Evolutionary conservation across 2,888 invertebrate species (phyloP).

Genomic region (Drosophila tripunctata): DNA sequence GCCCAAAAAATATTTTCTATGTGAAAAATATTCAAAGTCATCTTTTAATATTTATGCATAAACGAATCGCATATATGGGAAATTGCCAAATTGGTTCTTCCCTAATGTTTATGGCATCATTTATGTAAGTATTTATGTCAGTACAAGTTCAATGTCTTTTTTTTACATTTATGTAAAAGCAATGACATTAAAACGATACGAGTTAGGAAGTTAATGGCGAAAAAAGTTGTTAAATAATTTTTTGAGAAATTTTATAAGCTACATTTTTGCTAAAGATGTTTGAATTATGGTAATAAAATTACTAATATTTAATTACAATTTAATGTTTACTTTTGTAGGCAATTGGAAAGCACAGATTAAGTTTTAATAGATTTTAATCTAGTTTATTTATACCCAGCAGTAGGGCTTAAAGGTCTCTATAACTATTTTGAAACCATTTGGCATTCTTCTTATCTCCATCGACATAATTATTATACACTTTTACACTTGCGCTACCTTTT

Average conservation of each 20-base stretch:
- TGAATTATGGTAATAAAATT: slow-evolving; percentile 25
- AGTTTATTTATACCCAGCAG: no score
- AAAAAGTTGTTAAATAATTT: no score
- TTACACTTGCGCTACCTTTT: no score
- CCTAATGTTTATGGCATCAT: slow-evolving; percentile 68
- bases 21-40: slow-evolving; percentile 59
- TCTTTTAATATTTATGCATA: slow-evolving; percentile 57
- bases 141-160: slow-evolving; percentile 9
- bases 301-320: no score
- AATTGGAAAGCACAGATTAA: no score
- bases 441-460: no score
- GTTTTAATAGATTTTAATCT: no score
- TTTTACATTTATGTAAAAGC: slow-evolving; percentile 14
- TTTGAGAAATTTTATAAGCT: slow-evolving; percentile 10
- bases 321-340: no score
- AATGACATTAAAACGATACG: slow-evolving; percentile 21
- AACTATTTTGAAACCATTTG: no score
- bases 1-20: slow-evolving; percentile 19
- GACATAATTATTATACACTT: no score
- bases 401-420: no score
- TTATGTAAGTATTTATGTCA: slow-evolving; percentile 28
- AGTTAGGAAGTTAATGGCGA: slow-evolving; percentile 27
- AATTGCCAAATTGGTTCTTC: slow-evolving; percentile 70
- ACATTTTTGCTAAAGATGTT: slow-evolving; percentile 1
- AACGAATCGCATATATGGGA: slow-evolving; percentile 43